Base-by-base conservation (phyloP, 2,888 invertebrate genomes). In the Argyra leucocephala region DNA sequence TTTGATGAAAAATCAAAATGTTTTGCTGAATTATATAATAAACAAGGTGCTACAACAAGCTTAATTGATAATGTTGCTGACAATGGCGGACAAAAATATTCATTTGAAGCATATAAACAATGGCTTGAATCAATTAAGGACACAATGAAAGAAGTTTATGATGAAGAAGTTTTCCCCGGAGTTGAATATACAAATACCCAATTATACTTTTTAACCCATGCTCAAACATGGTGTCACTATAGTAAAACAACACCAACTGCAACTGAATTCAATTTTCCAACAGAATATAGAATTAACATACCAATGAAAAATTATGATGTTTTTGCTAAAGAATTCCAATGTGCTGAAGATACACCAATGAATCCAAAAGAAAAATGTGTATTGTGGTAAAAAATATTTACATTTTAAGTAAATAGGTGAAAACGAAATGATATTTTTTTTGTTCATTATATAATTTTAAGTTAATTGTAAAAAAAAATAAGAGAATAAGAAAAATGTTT, bases 211-310 rank as follows among this genome's bases (percentile, higher is more conserved):
- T 15, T 61, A 61, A 61, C 61, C 15, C 61, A 61, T 31, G 61
- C 61, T 31, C 61, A 61, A 26, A 61, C 61, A 26, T 61, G 61
- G 61, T 61, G 61, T 21, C 61, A 61, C 31, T 15, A 26, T 21
- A n/a, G 5, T 3, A 24, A 61, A 26, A 7, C 10, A 22, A 58
- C 22, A 15, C 31, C 26, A 1, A 21, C n/a, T 4, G 3, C 61
- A 61, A 21, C 18, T 23, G 23, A 59, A 15, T 59, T 59, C 1
- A 23, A n/a, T 15, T 61, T 31, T 61, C 61, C 61, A 21, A 15
- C 24, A n/a, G 61, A 61, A 61, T 61, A n/a, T 61, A 61, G 61
- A 61, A 61, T 61, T 61, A 61, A 61, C 31, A 18, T 61, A 61
- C 61, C 61, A 31, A 61, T 61, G 61, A 26, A n/a, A 2, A 61